Evolutionary conservation across 2,797 vertebrate genomes (phyloP), one percentile per base, ranked within the genome.

Genomic region (Notolepis coatsorum): DNA sequence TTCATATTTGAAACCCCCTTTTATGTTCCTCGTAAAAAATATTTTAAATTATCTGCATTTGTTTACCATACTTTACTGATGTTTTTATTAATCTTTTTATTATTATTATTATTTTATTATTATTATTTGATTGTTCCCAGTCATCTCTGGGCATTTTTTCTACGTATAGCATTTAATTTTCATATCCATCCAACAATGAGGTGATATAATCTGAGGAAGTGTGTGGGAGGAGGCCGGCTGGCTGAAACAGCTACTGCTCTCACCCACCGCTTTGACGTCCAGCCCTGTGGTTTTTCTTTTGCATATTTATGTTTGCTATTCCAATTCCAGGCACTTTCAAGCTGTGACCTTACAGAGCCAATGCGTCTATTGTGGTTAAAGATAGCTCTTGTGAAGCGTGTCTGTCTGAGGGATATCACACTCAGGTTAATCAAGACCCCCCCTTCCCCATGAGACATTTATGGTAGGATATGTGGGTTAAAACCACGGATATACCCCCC

Each of bases 401-500:
- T 68, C 43, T 68, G 0, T 56, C 33, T 42, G 1, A 2, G 66
- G 59, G 61, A 53, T 58, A 63, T 71, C 23, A 49, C 17, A 8
- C 43, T 10, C 9, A 9, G 37, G 47, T 56, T 68, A 73, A 65
- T 68, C n/a, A 4, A 56, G 43, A 42, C 20, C 33, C 20, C 33
- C 48, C 66, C 61, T 55, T 51, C 42, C 42, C 41, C 23, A 46
- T 48, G 18, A 56, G 50, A 73, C 64, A 57, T 72, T 79, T 74
- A 66, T 30, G 55, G 33, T 56, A 43, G 24, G 7, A 61, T 54
- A 64, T 74, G 78, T 75, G 53, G 52, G 54, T 61, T 57, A 39
- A 59, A 79, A 82, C 82, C 81, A 71, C 61, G n/a, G 58, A 62
- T 72, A 64, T 52, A n/a, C 61, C 56, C 53, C 37, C 48, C 50